Conservation (phyloP, 1,140 invertebrate genomes). For the Helicoverpa zea region DNA sequence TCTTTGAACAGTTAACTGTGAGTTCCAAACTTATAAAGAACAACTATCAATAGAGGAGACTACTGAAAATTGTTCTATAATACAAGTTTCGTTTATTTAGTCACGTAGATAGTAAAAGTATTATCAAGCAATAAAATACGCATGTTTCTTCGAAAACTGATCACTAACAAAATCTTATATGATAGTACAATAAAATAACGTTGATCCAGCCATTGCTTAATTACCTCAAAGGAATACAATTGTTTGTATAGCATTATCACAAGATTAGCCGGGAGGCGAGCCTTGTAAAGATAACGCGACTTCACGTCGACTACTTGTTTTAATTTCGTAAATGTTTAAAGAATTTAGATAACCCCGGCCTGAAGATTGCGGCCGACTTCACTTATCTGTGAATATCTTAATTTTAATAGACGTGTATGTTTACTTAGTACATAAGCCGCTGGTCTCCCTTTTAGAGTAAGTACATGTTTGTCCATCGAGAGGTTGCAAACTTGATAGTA, state of each 20-base stretch:
- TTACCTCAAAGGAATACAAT: constrained; percentile 36
- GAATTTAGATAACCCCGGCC: constrained; percentile 38
- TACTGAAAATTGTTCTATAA: too few species aligned
- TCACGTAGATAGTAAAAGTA: too few species aligned
- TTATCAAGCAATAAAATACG: not conserved
- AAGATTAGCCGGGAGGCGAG: constrained; percentile 63
- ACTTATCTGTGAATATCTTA: constrained; percentile 27
- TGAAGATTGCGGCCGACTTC: constrained; percentile 27
- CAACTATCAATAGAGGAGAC: too few species aligned
- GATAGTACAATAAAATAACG: constrained; percentile 27
- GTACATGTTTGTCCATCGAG: not conserved
- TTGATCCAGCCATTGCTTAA: constrained; percentile 39
- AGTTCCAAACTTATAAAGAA: too few species aligned
- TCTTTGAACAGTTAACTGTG: not conserved
- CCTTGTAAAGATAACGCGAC: constrained; percentile 66
- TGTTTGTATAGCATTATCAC: constrained; percentile 62
- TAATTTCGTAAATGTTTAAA: constrained; percentile 70
- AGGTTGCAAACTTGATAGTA: not conserved
- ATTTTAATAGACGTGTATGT: constrained; percentile 22
- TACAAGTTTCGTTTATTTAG: too few species aligned
- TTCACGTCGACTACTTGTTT: constrained; percentile 58
- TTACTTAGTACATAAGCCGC: not conserved
- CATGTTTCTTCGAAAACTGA: not conserved
- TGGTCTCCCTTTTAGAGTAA: not conserved
- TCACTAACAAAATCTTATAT: constrained; percentile 7